Percentiles rank a stretch among this genome's conserved stretches.
Conservation (phyloP, 2,888 invertebrate genomes). For the Drosophila anomelani region DNA sequence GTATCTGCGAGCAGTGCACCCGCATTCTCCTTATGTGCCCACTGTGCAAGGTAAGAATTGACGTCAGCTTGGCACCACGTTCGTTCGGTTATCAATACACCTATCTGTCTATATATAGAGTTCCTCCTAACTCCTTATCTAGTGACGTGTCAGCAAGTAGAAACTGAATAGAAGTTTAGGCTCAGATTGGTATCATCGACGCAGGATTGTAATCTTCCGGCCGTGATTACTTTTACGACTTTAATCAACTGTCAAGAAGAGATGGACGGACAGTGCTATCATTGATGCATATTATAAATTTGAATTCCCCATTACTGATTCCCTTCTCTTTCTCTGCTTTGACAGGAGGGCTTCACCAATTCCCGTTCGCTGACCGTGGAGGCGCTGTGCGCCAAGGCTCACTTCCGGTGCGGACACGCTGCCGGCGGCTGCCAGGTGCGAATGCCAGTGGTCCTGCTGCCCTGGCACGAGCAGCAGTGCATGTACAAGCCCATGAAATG, state of each 20-base stretch:
- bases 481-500: conserved; percentile 84
- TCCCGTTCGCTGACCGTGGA: conserved; percentile 86
- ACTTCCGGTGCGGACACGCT: conserved; percentile 87
- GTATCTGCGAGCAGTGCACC: conserved; percentile 83
- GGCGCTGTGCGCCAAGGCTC: conserved; percentile 87
- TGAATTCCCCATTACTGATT: background rate
- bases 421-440: conserved; percentile 86
- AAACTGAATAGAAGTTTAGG: conserved; percentile 10
- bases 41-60: conserved; percentile 81
- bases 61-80: conserved; percentile 19
- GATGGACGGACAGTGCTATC: background rate
- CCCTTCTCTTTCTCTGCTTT: background rate
- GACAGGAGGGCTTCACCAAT: conserved; percentile 86
- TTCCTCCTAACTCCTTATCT: conserved; percentile 18
- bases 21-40: conserved; percentile 81
- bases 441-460: conserved; percentile 85
- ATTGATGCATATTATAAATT: background rate
- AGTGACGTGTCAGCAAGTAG: conserved; percentile 28
- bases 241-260: conserved; percentile 14
- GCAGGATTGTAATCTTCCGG: conserved; percentile 12
- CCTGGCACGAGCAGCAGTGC: conserved; percentile 85
- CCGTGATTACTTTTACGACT: conserved; percentile 11
- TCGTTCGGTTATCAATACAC: conserved; percentile 23
- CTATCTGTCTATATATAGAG: conserved; percentile 16
- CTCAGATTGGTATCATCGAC: conserved; percentile 26